Conservation (phyloP, 2,797 vertebrate species). For the Parotocinclus haroldoi region DNA sequence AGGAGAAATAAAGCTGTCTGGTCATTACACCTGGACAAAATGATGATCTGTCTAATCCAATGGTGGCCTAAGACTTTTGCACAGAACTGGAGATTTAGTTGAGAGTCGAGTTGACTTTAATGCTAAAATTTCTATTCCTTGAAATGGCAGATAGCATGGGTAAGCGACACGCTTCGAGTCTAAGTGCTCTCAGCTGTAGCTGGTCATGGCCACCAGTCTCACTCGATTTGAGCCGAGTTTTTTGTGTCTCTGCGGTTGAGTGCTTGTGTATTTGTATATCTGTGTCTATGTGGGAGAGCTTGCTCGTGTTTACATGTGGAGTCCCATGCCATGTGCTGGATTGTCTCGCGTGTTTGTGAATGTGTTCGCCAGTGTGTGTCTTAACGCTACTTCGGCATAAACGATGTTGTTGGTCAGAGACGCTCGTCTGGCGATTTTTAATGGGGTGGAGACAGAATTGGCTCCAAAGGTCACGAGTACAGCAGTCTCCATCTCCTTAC, state of each 20-base stretch:
- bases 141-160: too few species aligned
- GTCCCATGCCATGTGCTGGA: slow-evolving; percentile 25
- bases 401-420: slow-evolving; percentile 40
- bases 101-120: too few species aligned
- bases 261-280: slow-evolving; percentile 40
- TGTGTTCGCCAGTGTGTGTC: slow-evolving; percentile 42
- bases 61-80: too few species aligned
- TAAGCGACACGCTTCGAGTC: too few species aligned
- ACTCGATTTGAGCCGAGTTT: slow-evolving; percentile 22
- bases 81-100: too few species aligned
- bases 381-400: slow-evolving; percentile 40
- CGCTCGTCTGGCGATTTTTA: slow-evolving; percentile 43
- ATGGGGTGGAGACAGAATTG: slow-evolving; percentile 14
- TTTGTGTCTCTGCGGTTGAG: slow-evolving; percentile 36
- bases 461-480: slow-evolving; percentile 32
- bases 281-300: slow-evolving; percentile 38
- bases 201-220: slow-evolving; percentile 17
- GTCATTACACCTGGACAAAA: too few species aligned
- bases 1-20: too few species aligned
- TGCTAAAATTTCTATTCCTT: too few species aligned
- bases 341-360: slow-evolving; percentile 29
- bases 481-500: too few species aligned
- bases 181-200: slow-evolving; percentile 32
- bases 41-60: too few species aligned
- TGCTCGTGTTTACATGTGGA: slow-evolving; percentile 37